phyloP scores from a whole-genome alignment of 1,140 invertebrate genomes.

The Pachypeltis micranthus region DNA sequence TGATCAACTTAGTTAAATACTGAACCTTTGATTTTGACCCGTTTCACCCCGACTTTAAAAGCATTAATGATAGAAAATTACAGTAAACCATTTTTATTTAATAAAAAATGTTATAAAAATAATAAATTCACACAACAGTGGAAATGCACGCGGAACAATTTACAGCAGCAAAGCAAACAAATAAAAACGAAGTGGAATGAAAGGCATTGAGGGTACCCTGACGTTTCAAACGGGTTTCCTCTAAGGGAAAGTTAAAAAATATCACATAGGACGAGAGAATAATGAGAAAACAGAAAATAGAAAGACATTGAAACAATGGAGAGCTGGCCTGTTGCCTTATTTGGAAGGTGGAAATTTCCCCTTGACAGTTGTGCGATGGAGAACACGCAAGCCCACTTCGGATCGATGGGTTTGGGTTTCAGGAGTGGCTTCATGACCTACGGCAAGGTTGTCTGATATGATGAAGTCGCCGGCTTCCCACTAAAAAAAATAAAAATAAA shows the following conservation, averaged over 20 bases:
- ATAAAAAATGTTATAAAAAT: conserved; percentile 2
- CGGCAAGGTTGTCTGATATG: conserved; percentile 40
- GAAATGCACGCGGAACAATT: neutral
- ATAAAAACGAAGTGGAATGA: neutral
- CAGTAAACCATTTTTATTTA: too few species aligned
- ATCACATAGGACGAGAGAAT: neutral
- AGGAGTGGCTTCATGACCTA: conserved; percentile 38
- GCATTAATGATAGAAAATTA: too few species aligned
- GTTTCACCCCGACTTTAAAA: too few species aligned
- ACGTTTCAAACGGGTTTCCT: neutral
- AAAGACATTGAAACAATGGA: neutral
- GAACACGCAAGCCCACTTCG: conserved; percentile 37
- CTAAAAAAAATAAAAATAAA: conserved; percentile 30
- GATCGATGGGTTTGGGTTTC: conserved; percentile 35
- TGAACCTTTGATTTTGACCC: too few species aligned
- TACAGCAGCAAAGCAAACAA: neutral
- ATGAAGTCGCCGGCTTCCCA: conserved; percentile 41
- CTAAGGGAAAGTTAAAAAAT: neutral
- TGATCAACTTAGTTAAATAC: too few species aligned
- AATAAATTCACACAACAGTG: neutral
- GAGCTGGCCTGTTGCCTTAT: too few species aligned
- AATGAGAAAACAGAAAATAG: neutral
- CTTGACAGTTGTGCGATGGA: conserved; percentile 37
- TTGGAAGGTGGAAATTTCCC: conserved; percentile 33
- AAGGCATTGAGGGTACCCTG: conserved; percentile 5